Percentiles rank a stretch among this genome's conserved stretches.
These are phyloP conservation scores for Syrphus vitripennis DNA, from an alignment of 2,888 invertebrate species.

Conservation along the genomic window DNA sequence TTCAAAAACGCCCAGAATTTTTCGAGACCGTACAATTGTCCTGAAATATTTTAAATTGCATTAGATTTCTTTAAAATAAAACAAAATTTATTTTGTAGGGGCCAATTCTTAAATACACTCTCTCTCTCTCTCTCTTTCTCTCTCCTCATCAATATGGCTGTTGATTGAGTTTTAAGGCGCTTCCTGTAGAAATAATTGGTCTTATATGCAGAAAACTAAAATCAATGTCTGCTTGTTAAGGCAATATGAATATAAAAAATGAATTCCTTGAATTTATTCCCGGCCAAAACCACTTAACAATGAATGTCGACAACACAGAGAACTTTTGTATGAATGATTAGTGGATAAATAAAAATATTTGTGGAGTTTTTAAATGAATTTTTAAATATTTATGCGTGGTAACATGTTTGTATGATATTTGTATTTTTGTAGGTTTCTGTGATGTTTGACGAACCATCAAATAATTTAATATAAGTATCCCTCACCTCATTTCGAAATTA, in stretches of 20 bases:
- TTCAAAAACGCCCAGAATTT: slow-evolving; percentile 99
- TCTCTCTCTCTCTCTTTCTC: no score
- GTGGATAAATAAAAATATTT: background rate
- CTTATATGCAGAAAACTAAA: background rate
- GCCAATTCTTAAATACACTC: slow-evolving; percentile 26
- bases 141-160: slow-evolving; percentile 41
- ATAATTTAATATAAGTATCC: no score
- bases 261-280: background rate
- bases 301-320: background rate
- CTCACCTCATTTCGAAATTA: no score
- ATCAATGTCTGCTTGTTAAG: background rate
- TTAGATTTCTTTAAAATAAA: background rate
- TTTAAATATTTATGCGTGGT: background rate
- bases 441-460: background rate
- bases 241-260: background rate
- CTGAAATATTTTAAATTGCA: slow-evolving; percentile 80
- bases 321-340: background rate
- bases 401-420: no score
- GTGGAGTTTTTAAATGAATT: background rate
- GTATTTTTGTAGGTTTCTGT: no score
- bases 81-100: background rate
- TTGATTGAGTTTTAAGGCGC: slow-evolving; percentile 18
- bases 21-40: slow-evolving; percentile 98
- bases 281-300: background rate
- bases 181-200: slow-evolving; percentile 18